phyloP scores from a whole-genome alignment of 2,113 vertebrate species.

The Monarcha castaneiventris region DNA sequence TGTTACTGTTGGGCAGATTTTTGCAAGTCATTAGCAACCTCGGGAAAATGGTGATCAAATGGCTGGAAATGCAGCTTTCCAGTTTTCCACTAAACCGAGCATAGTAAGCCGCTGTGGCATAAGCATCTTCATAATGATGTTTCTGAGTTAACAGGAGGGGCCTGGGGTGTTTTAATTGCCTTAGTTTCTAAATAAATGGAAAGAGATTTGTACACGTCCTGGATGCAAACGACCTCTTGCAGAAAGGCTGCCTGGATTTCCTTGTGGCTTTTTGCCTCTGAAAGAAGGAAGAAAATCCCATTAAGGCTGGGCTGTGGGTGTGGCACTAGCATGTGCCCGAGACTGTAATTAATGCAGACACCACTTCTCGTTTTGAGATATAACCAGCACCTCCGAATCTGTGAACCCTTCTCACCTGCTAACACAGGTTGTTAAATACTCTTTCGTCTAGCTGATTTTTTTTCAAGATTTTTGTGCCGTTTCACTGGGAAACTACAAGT shows the following conservation, averaged over 20 bases:
- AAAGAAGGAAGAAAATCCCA: background rate
- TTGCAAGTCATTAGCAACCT: conserved; percentile 49
- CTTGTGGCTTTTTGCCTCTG: background rate
- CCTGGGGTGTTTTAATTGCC: conserved; percentile 48
- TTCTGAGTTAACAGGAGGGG: conserved; percentile 41
- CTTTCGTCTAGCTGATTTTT: background rate
- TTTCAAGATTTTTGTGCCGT: background rate
- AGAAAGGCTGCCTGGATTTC: background rate
- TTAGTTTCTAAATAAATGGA: conserved; percentile 40
- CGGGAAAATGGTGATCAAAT: conserved; percentile 24
- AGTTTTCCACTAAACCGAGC: conserved; percentile 32
- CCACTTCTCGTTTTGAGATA: background rate
- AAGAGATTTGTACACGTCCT: background rate
- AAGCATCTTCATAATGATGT: conserved; percentile 36
- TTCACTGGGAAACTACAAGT: background rate
- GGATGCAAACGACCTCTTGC: background rate
- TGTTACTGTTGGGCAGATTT: conserved; percentile 36
- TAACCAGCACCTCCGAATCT: background rate
- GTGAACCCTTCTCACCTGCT: background rate
- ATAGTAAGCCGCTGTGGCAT: background rate
- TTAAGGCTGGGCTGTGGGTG: background rate
- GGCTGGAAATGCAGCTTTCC: conserved; percentile 39
- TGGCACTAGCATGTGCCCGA: background rate
- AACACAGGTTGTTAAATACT: background rate
- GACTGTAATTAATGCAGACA: background rate